A percentile compares a stretch with the other conserved stretches of the same genome.
Conservation (phyloP, 2,888 invertebrate genomes). For the Oscheius myriophilus region DNA sequence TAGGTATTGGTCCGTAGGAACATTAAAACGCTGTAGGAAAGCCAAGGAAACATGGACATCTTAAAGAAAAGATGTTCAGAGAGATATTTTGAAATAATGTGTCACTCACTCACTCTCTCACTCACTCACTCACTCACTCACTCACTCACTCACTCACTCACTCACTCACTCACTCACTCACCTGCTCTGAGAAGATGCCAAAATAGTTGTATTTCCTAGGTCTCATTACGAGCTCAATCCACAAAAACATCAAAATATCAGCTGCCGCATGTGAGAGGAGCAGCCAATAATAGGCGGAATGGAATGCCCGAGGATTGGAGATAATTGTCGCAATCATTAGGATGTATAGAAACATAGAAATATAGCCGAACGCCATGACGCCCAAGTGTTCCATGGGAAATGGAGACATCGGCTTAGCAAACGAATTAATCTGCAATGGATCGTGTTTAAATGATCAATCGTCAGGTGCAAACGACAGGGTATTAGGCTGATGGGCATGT, state of each 20-base stretch:
- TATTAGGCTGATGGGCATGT: no score
- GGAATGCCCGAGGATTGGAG: background rate
- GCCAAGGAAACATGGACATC: background rate
- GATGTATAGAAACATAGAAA: background rate
- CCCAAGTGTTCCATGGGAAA: background rate
- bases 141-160: no score
- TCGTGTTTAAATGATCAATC: no score
- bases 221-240: background rate
- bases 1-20: slow-evolving; percentile 1
- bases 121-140: no score
- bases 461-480: no score
- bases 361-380: background rate
- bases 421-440: no score
- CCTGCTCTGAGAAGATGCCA: slow-evolving; percentile 2
- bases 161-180: background rate
- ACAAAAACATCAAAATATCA: background rate
- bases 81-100: no score
- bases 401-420: background rate
- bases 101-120: no score
- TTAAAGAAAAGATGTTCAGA: no score
- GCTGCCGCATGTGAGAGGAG: background rate
- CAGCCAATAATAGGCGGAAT: slow-evolving; percentile 2
- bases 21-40: slow-evolving; percentile 1
- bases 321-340: background rate
- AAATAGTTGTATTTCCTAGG: slow-evolving; percentile 14